Percentiles rank a stretch among this genome's conserved stretches.
Conservation (phyloP, 2,888 invertebrate genomes). For the Theristus sp. region DNA sequence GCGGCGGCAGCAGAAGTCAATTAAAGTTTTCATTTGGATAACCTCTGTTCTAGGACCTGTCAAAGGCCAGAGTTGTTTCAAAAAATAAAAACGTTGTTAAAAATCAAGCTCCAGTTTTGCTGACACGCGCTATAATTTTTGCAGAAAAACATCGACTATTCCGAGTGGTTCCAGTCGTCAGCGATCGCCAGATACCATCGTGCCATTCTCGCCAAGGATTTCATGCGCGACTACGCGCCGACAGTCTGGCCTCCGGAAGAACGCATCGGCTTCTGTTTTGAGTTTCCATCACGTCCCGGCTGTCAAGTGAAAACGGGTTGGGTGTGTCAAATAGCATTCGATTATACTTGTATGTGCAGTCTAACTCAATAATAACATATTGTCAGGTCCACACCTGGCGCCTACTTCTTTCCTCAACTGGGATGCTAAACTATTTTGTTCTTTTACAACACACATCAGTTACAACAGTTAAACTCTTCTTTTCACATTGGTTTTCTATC, state of each 20-base stretch:
- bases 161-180: neutral
- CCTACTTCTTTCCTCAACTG: no score
- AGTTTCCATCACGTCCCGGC: neutral
- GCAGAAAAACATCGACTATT: neutral
- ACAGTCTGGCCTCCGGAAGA: neutral
- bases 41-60: conserved; percentile 8
- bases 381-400: no score
- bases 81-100: neutral
- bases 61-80: neutral
- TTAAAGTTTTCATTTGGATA: no score
- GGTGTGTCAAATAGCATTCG: no score
- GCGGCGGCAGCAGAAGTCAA: no score
- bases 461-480: no score
- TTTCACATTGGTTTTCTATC: no score
- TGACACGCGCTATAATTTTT: neutral
- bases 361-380: no score
- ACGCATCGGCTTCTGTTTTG: neutral
- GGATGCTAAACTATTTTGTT: no score
- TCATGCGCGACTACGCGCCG: neutral
- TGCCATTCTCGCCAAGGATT: neutral
- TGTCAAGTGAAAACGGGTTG: neutral
- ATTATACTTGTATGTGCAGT: no score
- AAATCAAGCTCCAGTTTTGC: no score
- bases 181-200: neutral
- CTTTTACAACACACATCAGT: no score